Conservation (phyloP, 2,113 vertebrate genomes). For the Eclectus roratus region DNA sequence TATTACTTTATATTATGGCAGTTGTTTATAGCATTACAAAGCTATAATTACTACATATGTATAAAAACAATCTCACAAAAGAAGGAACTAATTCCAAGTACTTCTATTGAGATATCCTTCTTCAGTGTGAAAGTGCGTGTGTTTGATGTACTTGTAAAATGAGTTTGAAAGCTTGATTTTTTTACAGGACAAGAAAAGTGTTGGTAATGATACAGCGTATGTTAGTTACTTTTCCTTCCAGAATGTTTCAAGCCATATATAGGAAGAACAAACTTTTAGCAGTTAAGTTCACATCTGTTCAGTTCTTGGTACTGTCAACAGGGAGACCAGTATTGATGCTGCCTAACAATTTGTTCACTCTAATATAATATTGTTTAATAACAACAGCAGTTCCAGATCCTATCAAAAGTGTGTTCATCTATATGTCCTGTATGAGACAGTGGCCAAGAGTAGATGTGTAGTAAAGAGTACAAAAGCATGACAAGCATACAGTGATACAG, state of each 20-base stretch:
- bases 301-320: not conserved
- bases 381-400: not conserved
- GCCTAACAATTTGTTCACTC: not conserved
- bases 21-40: not conserved
- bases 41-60: not conserved
- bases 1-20: not conserved
- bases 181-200: slow-evolving; percentile 44
- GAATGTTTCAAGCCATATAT: not conserved
- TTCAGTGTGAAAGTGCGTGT: slow-evolving; percentile 2
- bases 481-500: not conserved
- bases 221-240: slow-evolving; percentile 21
- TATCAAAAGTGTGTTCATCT: not conserved
- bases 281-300: not conserved
- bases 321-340: not conserved
- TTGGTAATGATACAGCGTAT: slow-evolving; percentile 26
- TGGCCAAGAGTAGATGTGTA: not conserved
- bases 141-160: slow-evolving; percentile 12
- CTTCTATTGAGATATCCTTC: slow-evolving; percentile 5
- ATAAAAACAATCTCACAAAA: not conserved
- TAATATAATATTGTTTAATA: not conserved
- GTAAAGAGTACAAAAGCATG: not conserved
- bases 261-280: not conserved
- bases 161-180: slow-evolving; percentile 44
- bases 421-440: not conserved
- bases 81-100: not conserved